phyloP scores from a whole-genome alignment of 2,797 vertebrate species.

The Rachycentron canadum region DNA sequence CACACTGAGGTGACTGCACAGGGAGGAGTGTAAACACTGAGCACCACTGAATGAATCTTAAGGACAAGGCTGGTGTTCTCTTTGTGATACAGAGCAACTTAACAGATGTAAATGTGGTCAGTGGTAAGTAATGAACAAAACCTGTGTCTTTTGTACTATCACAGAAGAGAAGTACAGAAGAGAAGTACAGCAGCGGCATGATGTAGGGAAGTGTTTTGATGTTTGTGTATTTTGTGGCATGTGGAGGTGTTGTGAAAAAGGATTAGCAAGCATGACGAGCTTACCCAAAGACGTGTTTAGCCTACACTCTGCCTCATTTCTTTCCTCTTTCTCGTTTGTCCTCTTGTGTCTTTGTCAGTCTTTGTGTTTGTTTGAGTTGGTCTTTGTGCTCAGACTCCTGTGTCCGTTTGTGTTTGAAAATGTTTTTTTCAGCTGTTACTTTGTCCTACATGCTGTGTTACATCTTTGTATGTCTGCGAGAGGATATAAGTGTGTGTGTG shows the following conservation, averaged over 20 bases:
- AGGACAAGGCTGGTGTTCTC: neutral
- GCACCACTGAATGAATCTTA: neutral
- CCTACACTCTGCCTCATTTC: conserved; percentile 40
- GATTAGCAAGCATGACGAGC: conserved; percentile 55
- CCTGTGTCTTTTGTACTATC: neutral
- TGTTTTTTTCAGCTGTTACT: conserved; percentile 16
- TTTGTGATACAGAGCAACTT: conserved; percentile 3
- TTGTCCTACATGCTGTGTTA: conserved; percentile 33
- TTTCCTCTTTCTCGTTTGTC: conserved; percentile 32
- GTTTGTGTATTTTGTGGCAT: conserved; percentile 30
- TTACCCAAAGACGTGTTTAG: conserved; percentile 40
- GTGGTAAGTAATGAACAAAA: conserved; percentile 14
- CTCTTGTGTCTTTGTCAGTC: conserved; percentile 22
- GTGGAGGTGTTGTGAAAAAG: conserved; percentile 43
- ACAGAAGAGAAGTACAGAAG: neutral
- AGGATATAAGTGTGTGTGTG: neutral
- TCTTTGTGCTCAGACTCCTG: conserved; percentile 11
- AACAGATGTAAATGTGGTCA: neutral
- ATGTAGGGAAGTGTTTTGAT: conserved; percentile 10
- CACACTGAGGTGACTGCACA: neutral
- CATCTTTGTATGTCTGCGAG: neutral
- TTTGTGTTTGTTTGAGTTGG: conserved; percentile 22
- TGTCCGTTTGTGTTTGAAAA: conserved; percentile 6
- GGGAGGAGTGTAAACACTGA: conserved; percentile 5
- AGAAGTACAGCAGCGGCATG: neutral